Base-by-base conservation (phyloP, 2,113 vertebrate genomes). In the Paramormyrops kingsleyae region DNA sequence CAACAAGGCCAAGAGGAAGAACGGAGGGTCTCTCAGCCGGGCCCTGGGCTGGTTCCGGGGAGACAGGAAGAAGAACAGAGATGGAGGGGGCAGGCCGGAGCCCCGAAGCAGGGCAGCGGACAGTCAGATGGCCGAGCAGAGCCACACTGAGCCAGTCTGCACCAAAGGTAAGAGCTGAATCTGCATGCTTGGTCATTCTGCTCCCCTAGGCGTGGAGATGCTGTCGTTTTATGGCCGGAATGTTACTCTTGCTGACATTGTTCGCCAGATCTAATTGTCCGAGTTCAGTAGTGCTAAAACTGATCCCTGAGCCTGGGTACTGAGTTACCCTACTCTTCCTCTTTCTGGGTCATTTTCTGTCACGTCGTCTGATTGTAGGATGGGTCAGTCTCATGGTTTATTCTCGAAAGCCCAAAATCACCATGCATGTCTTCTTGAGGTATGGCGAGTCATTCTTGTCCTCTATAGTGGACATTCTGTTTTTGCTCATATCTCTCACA, bases 11-110 rank as follows among this genome's bases (percentile, higher is more conserved):
- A 96, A 95, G 94, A 92, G 94, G 93, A 96, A 96, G 53, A 92
- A 95, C 0, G 94, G 95, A 17, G 95, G 96, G 86, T 95, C 97
- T 88, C 92, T 99, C 90, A 97, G 97, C 80, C 94, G 97, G 56
- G 97, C 97, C 24, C 94, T 98, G 93, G 96, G 96, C 94, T 98
- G 97, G 97, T 90, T 98, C 53, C 96, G 97, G 91, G 96, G 96
- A 86, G 96, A 94, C 89, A 94, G 95, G 90, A 95, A 93, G 93
- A 97, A 94, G 93, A 96, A 95, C 92, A 95, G 91, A 90, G 88
- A 90, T 93, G 92, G 6, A 86, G 83, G 47, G 92, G 91, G 62
- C 84, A 91, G 46, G 62, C 90, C 19, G 8, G 31, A 27, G 3
- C 24, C 10, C 6, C 49, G 35, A 90, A 84, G 92, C 89, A 89